Evolutionary conservation across 2,797 vertebrate species (phyloP).

Genomic region (Microctenopoma stevenorrisi): DNA sequence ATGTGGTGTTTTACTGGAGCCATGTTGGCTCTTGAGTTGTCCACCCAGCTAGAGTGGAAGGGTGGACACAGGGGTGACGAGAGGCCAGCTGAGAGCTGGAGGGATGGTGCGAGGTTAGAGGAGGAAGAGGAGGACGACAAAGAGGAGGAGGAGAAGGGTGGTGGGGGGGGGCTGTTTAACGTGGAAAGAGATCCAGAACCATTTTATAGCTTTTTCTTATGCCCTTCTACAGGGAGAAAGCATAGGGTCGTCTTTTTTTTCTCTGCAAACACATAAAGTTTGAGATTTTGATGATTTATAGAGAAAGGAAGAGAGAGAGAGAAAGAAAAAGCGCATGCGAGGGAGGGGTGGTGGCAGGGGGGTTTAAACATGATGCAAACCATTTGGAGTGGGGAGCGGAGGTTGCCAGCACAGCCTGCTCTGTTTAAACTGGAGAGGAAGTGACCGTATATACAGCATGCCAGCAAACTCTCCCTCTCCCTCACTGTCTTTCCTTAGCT

Average conservation of each 20-base stretch:
- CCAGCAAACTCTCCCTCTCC: constrained; percentile 88
- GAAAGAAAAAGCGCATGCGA: constrained; percentile 68
- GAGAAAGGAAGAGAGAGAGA: constrained; percentile 83
- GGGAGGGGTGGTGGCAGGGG: constrained; percentile 84
- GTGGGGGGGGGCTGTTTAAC: constrained; percentile 46
- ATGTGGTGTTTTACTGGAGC: constrained; percentile 61
- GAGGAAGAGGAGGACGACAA: constrained; percentile 2
- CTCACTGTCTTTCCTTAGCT: constrained; percentile 72
- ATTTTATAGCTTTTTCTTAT: constrained; percentile 79
- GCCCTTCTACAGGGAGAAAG: constrained; percentile 71
- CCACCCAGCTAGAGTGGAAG: constrained; percentile 56
- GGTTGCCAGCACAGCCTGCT: constrained; percentile 99
- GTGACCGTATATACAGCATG: constrained; percentile 99
- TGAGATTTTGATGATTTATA: constrained; percentile 88
- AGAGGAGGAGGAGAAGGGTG: background rate
- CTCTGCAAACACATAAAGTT: constrained; percentile 81
- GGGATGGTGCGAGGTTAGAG: constrained; percentile 35
- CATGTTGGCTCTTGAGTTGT: constrained; percentile 42
- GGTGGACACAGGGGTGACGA: constrained; percentile 56
- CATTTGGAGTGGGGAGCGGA: constrained; percentile 96
- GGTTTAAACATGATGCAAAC: constrained; percentile 99
- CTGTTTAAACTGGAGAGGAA: constrained; percentile 99
- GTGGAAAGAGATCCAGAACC: constrained; percentile 73
- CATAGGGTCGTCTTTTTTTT: constrained; percentile 58
- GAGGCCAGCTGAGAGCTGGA: constrained; percentile 33